Evolutionary conservation across 1,140 invertebrate species (phyloP).

Genomic region (Helicoverpa zea): DNA sequence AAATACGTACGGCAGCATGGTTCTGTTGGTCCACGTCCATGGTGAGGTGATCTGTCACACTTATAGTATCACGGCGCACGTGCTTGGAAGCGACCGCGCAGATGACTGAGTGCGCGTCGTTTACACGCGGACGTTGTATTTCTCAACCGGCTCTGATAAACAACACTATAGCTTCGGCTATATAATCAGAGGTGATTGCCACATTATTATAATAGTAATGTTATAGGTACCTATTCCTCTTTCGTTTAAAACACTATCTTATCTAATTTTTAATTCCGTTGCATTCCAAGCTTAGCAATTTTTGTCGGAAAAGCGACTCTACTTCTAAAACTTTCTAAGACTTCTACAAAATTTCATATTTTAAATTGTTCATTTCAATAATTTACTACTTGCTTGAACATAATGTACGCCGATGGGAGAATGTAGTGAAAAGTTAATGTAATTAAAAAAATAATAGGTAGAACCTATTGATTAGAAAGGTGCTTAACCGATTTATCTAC

Average conservation of each 20-base stretch:
- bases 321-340: neutral
- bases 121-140: slow-evolving; percentile 58
- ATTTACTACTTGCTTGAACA: no score
- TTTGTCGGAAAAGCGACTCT: neutral
- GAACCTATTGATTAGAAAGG: no score
- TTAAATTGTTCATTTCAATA: no score
- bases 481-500: no score
- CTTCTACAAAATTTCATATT: no score
- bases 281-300: neutral
- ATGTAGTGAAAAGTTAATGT: no score
- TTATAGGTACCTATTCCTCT: slow-evolving; percentile 27
- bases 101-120: slow-evolving; percentile 50
- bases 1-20: slow-evolving; percentile 58
- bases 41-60: slow-evolving; percentile 47
- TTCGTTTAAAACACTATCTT: slow-evolving; percentile 40
- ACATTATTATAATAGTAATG: slow-evolving; percentile 35
- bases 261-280: slow-evolving; percentile 24
- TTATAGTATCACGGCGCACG: slow-evolving; percentile 53
- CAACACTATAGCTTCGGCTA: slow-evolving; percentile 60
- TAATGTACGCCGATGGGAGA: no score
- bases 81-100: slow-evolving; percentile 58
- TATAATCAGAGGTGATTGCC: slow-evolving; percentile 62
- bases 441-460: no score
- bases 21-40: slow-evolving; percentile 56
- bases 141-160: slow-evolving; percentile 68